Evolutionary conservation across 2,113 vertebrate species (phyloP), one percentile per base, ranked within the genome.

Genomic region (Mionectes macconnelli): DNA sequence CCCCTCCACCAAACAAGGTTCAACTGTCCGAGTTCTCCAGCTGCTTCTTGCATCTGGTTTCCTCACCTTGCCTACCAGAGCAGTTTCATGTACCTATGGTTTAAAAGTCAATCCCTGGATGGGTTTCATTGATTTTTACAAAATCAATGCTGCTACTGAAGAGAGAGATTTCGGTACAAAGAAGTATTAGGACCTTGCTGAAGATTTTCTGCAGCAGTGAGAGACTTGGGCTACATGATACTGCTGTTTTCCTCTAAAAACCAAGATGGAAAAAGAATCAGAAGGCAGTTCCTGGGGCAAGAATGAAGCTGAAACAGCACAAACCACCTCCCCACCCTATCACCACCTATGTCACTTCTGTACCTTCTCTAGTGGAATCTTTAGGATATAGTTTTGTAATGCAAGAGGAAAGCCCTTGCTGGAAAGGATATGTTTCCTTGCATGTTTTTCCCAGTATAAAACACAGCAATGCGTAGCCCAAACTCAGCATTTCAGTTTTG

Each of bases 161-260:
- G 9, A 56, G 13, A 94, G 87, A 12, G 35, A 53, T 45, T 73
- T 66, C 21, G 14, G 18, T 39, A 47, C 20, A 47, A 56, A 4
- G 9, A 12, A 64, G 37, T 33, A 19, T 37, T 9, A 30, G 15
- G 50, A 40, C 8, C 1, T 19, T 45, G 20, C 47, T 40, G 44
- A 59, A 78, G 31, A 44, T 24, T 56, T 84, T 22, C 50, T 50
- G 57, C 44, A 75, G 35, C 8, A 25, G 49, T 1, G 10, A 73
- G 50, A 52, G 45, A 13, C 27, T 91, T 40, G 10, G 2, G 12
- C 63, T 55, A 30, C 4, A 2, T 0, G 4, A 0, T 17, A 72
- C 17, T 10, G 2, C 45, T 40, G 22, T 42, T 57, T 66, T 73
- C 22, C 37, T 62, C 45, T 62, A 55, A 78, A 62, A 91, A 70